Evolutionary conservation across 1,140 invertebrate species (phyloP), one percentile per base, ranked within the genome.

Genomic region (Leptestheria dahalacensis): DNA sequence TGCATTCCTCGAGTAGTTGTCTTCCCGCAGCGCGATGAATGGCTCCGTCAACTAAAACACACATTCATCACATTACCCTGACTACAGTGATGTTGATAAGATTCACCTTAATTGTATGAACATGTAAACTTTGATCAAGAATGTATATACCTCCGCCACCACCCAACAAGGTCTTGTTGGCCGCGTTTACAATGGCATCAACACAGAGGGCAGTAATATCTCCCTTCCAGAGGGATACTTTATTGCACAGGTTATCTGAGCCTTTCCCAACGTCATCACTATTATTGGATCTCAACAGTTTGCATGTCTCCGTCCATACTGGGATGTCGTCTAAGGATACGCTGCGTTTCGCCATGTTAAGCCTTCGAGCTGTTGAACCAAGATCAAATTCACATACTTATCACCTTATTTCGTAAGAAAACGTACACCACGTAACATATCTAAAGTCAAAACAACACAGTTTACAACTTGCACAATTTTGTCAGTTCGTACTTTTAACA

Each of bases 121-220:
- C 23, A 57, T 26, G 24, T 60, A 26, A 48, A 4, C 46, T 10
- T 48, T 57, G 67, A 55, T 15, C 49, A 62, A 28, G 15, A 46
- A 46, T 28, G 25, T 25, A 12, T 56, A 24, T 60, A 74, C 74
- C 75, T 75, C 91, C 91, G 29, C 88, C 88, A 26, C 91, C 90
- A 47, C 86, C 88, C 20, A 79, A 68, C 26, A 96, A 73, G 12
- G 70, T 71, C 4, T 77, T 79, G 73, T 96, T 95, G 1, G 91
- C 91, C 52, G 91, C 91, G 79, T 95, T 96, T 0, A 91, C 88
- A 68, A 96, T 91, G 2, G 81, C 86, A 78, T 93, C 90, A 59
- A 93, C 79, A 78, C 89, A 85, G 11, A 95, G 72, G 48, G 75
- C 77, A 1, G 90, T 93, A n/a, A 95, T 92, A 70, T 93, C 88